Evolutionary conservation across 2,113 vertebrate species (phyloP), one percentile per base, ranked within the genome.

Genomic region (Phalacrocorax pelagicus): DNA sequence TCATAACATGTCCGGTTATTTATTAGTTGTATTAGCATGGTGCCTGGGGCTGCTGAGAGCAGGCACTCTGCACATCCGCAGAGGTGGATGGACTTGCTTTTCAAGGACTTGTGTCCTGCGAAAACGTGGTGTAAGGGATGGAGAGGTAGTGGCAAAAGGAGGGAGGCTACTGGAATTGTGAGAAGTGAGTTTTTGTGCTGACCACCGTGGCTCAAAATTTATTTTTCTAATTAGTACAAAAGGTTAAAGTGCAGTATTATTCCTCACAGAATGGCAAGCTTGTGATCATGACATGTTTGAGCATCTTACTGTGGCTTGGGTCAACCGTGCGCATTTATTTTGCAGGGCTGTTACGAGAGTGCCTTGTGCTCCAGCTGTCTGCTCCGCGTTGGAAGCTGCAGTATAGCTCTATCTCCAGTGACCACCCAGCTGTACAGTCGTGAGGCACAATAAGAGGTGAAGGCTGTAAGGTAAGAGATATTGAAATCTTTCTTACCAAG

Each of bases 141-240:
- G 55, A n/a, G 23, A 23, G 36, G 19, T 23, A 58, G 46, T 32
- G 57, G n/a, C 16, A 10, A 42, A 54, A 34, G 44, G 57, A 47
- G 23, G 23, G 29, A 21, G 16, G 0, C 10, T 3, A 2, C 23
- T 18, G 29, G 24, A 23, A 19, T 12, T 3, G 8, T 7, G 30
- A 18, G 34, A n/a, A 66, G 12, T 74, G 30, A 29, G 32, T 15
- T 15, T 38, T 34, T 1, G 0, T n/a, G n/a, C 23, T 59, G 34
- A 22, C 19, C 1, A 0, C 46, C 13, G 0, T 27, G 42, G 73
- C 36, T 44, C 11, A 11, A 11, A 15, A 22, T 6, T 5, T 6
- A 3, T 36, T 36, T 1, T 44, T 32, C 15, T 30, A 4, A 5
- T 65, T 18, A 22, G 38, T 18, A 19, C 17, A 9, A 7, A 65